A percentile compares a stretch with the other conserved stretches of the same genome.
Conservation (phyloP, 2,113 vertebrate species). For the Echinops telfairi region DNA sequence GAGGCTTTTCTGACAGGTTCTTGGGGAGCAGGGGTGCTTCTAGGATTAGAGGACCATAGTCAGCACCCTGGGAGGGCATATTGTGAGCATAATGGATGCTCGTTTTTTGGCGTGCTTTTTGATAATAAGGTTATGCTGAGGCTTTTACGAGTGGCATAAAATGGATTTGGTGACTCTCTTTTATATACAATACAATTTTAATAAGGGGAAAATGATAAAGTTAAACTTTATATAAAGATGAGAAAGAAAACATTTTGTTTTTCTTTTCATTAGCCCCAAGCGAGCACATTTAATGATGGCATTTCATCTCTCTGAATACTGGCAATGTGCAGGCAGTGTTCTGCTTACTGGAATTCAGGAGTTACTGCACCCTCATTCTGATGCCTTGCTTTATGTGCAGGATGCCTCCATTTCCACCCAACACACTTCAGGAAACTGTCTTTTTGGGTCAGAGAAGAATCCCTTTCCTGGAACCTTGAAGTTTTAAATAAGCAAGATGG, state of each 20-base stretch:
- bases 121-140: background rate
- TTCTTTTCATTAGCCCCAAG: conserved; percentile 30
- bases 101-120: conserved; percentile 2
- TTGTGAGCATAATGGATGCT: background rate
- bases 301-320: conserved; percentile 37
- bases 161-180: conserved; percentile 54
- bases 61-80: background rate
- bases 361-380: background rate
- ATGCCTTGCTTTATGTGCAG: conserved; percentile 64
- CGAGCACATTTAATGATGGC: background rate
- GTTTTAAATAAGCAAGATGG: conserved; percentile 81
- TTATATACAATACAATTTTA: conserved; percentile 74
- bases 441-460: conserved; percentile 74
- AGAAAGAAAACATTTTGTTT: conserved; percentile 73
- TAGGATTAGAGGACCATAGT: background rate
- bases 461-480: conserved; percentile 79
- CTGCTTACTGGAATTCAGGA: conserved; percentile 22
- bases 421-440: conserved; percentile 24
- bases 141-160: conserved; percentile 58
- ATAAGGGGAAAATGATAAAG: conserved; percentile 59
- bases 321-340: conserved; percentile 9
- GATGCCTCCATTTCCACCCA: conserved; percentile 73
- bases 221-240: conserved; percentile 65
- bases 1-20: background rate
- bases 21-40: background rate